These are phyloP conservation scores for Brotula barbata DNA, from an alignment of 2,797 vertebrate species.

Conservation along the genomic window DNA sequence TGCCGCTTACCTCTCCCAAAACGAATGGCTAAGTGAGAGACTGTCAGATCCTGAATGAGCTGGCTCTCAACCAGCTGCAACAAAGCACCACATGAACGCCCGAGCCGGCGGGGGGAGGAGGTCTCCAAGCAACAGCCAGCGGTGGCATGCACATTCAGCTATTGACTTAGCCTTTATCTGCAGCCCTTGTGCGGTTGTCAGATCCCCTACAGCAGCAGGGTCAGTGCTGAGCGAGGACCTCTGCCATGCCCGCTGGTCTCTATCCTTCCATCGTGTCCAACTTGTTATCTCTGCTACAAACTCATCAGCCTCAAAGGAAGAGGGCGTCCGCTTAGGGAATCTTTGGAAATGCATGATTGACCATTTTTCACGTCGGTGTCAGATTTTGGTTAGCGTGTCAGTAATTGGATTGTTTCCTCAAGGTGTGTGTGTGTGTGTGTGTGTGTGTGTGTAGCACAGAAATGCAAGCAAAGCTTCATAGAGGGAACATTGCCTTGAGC, in stretches of 20 bases:
- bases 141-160: constrained; percentile 68
- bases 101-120: constrained; percentile 17
- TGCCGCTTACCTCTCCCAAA: constrained; percentile 31
- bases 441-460: constrained; percentile 9
- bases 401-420: constrained; percentile 35
- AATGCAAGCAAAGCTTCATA: constrained; percentile 23
- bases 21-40: constrained; percentile 32
- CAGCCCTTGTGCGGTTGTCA: constrained; percentile 59
- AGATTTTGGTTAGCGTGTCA: constrained; percentile 16
- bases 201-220: constrained; percentile 43
- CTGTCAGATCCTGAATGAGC: constrained; percentile 49
- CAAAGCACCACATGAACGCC: constrained; percentile 59
- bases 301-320: constrained; percentile 39
- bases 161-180: constrained; percentile 61
- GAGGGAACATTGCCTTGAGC: constrained; percentile 19
- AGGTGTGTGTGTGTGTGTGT: constrained; percentile 9
- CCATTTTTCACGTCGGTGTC: constrained; percentile 19
- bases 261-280: constrained; percentile 35
- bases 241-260: constrained; percentile 44
- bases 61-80: constrained; percentile 55
- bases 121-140: constrained; percentile 67
- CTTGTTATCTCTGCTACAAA: constrained; percentile 33
- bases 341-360: constrained; percentile 12
- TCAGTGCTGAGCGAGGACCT: constrained; percentile 36
- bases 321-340: constrained; percentile 6